Conservation (phyloP, 2,797 vertebrate genomes). For the Avahi laniger region DNA sequence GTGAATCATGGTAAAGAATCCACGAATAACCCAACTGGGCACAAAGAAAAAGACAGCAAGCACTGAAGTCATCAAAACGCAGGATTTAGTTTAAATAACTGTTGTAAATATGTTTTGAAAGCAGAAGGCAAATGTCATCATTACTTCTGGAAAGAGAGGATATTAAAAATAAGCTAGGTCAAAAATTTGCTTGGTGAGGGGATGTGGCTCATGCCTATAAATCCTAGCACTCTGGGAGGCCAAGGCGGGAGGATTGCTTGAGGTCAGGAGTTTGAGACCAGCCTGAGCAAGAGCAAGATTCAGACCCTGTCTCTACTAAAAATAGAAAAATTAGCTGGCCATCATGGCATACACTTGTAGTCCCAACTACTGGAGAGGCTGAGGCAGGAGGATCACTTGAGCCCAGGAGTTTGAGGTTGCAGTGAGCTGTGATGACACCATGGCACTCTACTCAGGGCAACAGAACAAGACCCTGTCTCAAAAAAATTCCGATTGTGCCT, state of each 20-base stretch:
- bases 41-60: not conserved
- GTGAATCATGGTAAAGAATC: not conserved
- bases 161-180: not conserved
- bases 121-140: not conserved
- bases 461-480: not conserved
- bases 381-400: no score
- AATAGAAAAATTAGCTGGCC: no score
- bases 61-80: not conserved
- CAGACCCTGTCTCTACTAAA: no score
- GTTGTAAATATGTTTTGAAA: slow-evolving; percentile 24
- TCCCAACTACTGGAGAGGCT: no score
- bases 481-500: not conserved
- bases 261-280: no score
- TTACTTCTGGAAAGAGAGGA: not conserved
- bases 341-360: no score
- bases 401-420: no score
- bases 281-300: no score
- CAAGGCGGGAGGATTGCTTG: not conserved
- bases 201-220: no score
- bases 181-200: not conserved
- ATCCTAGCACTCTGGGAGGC: not conserved
- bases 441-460: no score
- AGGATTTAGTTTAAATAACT: not conserved
- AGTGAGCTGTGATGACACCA: no score
- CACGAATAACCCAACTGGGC: not conserved